A percentile compares a stretch with the other conserved stretches of the same genome.
These are phyloP conservation scores for Diaphora mendica DNA, from an alignment of 2,888 invertebrate genomes.

Conservation along the genomic window DNA sequence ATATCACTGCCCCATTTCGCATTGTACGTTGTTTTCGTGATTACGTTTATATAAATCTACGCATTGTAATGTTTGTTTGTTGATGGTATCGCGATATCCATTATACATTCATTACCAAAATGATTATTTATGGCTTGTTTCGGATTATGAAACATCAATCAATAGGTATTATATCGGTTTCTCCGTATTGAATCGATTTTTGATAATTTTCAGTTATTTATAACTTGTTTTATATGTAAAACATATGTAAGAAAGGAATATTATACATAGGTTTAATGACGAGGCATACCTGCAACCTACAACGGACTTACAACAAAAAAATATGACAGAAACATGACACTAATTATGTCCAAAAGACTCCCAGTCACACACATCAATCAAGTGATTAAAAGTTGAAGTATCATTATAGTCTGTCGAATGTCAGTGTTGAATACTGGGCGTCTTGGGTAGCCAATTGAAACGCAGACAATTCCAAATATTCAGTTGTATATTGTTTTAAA, in stretches of 20 bases:
- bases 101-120: constrained; percentile 2
- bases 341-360: not conserved
- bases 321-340: not conserved
- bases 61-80: not conserved
- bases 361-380: not conserved
- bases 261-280: no score
- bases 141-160: not conserved
- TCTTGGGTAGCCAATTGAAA: no score
- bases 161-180: not conserved
- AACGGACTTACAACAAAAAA: no score
- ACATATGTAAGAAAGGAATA: not conserved
- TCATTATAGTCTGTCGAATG: not conserved
- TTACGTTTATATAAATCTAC: not conserved
- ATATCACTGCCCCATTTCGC: no score
- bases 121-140: no score
- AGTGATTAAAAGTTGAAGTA: not conserved
- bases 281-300: no score
- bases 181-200: not conserved
- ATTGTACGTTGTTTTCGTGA: not conserved
- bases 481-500: no score
- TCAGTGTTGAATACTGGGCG: no score
- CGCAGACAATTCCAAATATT: no score
- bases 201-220: not conserved
- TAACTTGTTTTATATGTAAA: not conserved
- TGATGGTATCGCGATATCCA: constrained; percentile 2